A percentile compares a stretch with the other conserved stretches of the same genome.
phyloP scores from a whole-genome alignment of 2,113 vertebrate genomes.

The Malurus alboscapulatus region DNA sequence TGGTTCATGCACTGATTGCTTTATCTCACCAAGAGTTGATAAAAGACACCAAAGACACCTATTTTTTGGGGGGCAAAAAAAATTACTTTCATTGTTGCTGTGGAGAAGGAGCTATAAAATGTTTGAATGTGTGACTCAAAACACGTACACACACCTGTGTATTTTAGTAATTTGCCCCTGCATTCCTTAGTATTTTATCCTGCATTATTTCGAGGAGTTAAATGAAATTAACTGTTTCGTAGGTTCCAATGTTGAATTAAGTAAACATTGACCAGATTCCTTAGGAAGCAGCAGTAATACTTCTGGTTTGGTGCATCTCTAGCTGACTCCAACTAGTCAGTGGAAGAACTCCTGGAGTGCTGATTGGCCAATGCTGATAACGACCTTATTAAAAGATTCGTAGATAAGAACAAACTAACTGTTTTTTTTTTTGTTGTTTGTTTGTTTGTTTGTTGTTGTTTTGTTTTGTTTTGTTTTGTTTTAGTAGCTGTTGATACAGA shows the following conservation, averaged over 20 bases:
- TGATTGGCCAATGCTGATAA: not conserved
- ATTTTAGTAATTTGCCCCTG: not conserved
- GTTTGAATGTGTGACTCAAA: not conserved
- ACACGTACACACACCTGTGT: accelerated
- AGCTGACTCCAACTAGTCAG: not conserved
- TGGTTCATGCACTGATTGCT: not conserved
- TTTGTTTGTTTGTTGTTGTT: too few relatives aligned
- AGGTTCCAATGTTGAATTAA: not conserved
- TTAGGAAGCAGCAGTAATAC: not conserved
- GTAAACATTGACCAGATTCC: not conserved
- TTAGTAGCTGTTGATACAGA: not conserved
- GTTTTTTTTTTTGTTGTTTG: not conserved
- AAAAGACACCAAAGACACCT: not conserved
- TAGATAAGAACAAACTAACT: not conserved
- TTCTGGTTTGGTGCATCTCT: not conserved
- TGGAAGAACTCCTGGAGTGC: not conserved
- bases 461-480: too few relatives aligned
- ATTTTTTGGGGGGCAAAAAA: not conserved
- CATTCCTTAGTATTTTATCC: not conserved
- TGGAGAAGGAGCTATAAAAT: not conserved
- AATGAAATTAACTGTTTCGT: not conserved
- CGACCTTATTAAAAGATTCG: not conserved
- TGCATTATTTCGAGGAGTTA: not conserved
- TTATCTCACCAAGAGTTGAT: not conserved
- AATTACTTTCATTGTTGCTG: not conserved